A percentile compares a stretch with the other conserved stretches of the same genome.
These are phyloP conservation scores for Orchesella flavescens DNA, from an alignment of 2,888 invertebrate genomes.

Conservation along the genomic window DNA sequence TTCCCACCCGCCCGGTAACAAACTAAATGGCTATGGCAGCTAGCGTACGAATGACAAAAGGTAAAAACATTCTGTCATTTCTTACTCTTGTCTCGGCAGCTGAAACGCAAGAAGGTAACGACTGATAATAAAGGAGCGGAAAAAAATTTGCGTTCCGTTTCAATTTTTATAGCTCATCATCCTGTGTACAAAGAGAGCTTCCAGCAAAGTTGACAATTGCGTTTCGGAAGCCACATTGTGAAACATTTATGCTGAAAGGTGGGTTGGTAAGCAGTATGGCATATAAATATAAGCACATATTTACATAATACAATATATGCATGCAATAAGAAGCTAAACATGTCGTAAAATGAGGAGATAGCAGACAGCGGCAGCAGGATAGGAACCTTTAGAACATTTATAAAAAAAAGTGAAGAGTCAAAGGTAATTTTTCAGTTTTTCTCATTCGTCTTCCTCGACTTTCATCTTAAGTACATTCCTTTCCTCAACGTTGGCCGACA, in stretches of 20 bases:
- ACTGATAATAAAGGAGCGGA: constrained; percentile 17
- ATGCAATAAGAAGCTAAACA: not conserved
- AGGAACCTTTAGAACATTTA: too few species aligned
- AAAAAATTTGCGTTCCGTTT: constrained; percentile 37
- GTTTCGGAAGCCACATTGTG: constrained; percentile 34
- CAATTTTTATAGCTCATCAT: constrained; percentile 2
- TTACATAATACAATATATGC: not conserved
- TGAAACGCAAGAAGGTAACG: constrained; percentile 24
- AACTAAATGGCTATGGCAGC: too few species aligned
- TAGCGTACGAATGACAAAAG: not conserved
- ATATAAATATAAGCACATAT: too few species aligned
- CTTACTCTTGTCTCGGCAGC: not conserved
- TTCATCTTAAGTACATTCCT: constrained; percentile 51
- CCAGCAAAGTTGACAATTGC: constrained; percentile 26
- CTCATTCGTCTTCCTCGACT: constrained; percentile 54
- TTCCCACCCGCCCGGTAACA: too few species aligned
- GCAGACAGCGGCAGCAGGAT: too few species aligned
- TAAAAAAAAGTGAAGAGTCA: not conserved
- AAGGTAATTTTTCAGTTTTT: constrained; percentile 51
- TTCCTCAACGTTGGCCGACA: constrained; percentile 37
- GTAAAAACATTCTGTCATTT: not conserved
- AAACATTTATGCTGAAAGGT: not conserved
- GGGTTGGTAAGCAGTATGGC: too few species aligned
- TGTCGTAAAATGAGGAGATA: too few species aligned
- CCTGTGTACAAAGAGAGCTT: constrained; percentile 4